Conservation (phyloP, 2,113 vertebrate species). For the Paraplagusia blochii region DNA sequence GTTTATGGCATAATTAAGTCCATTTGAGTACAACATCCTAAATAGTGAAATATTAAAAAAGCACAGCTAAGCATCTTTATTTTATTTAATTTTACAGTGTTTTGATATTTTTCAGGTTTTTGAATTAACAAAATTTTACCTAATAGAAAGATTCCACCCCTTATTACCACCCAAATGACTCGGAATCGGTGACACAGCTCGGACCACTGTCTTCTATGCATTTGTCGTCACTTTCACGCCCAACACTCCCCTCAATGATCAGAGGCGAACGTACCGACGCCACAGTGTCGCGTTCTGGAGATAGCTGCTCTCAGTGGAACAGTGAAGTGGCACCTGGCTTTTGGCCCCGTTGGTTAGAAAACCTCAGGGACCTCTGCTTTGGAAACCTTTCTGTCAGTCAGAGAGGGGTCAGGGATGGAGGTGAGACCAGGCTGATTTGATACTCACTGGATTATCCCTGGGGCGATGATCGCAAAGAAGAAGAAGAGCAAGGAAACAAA, state of each 20-base stretch:
- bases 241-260: slow-evolving; percentile 66
- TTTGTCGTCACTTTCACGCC: slow-evolving; percentile 61
- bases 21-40: no score
- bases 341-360: slow-evolving; percentile 61
- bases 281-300: slow-evolving; percentile 81
- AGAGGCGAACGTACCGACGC: slow-evolving; percentile 75
- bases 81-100: no score
- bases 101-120: no score
- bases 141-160: no score
- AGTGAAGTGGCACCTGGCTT: slow-evolving; percentile 79
- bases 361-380: slow-evolving; percentile 72
- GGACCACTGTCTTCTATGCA: slow-evolving; percentile 57
- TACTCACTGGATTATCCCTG: no score
- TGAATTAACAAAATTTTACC: no score
- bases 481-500: no score
- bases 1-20: no score
- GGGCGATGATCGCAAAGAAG: no score
- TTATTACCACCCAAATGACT: not conserved
- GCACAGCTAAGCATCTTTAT: no score
- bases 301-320: slow-evolving; percentile 72
- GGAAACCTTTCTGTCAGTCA: slow-evolving; percentile 67
- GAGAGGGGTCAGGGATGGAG: slow-evolving; percentile 50
- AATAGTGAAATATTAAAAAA: no score
- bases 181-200: slow-evolving; percentile 25
- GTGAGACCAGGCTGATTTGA: no score